These are phyloP conservation scores for Gobiocypris rarus DNA, from an alignment of 2,113 vertebrate genomes.

Conservation along the genomic window DNA sequence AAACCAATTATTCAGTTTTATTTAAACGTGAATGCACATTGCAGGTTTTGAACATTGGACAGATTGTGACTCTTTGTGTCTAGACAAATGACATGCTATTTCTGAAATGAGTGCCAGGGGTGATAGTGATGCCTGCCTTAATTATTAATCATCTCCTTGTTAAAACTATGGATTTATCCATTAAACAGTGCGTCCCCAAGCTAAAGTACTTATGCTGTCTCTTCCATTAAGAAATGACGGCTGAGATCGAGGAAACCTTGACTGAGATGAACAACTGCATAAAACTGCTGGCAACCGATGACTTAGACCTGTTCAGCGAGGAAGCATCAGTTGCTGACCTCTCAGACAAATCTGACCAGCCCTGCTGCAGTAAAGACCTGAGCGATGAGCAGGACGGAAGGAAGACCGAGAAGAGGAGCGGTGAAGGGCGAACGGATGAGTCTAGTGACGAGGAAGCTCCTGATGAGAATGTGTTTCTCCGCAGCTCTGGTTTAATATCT, in stretches of 20 bases:
- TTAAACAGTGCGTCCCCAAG: neutral
- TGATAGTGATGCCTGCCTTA: too few relatives aligned
- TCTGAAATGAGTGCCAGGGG: too few relatives aligned
- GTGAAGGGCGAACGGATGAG: neutral
- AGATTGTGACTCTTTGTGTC: too few relatives aligned
- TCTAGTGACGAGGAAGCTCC: conserved; percentile 45
- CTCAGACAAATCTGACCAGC: conserved; percentile 67
- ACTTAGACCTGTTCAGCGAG: conserved; percentile 57
- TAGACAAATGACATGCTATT: too few relatives aligned
- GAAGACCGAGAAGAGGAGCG: neutral
- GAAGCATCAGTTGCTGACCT: neutral
- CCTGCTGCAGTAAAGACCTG: conserved; percentile 87
- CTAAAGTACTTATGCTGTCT: neutral
- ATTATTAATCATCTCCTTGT: too few relatives aligned
- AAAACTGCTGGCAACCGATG: conserved; percentile 80
- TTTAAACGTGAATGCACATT: too few relatives aligned
- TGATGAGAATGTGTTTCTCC: conserved; percentile 76
- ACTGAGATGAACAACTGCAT: conserved; percentile 90
- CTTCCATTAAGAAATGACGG: conserved; percentile 75
- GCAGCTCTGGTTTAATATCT: conserved; percentile 87
- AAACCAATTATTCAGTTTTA: too few relatives aligned
- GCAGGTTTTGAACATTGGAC: too few relatives aligned
- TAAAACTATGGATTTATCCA: too few relatives aligned
- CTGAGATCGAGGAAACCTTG: conserved; percentile 79
- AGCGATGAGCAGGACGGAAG: neutral